These are phyloP conservation scores for Pseudorasbora parva DNA, from an alignment of 2,113 vertebrate species.

Conservation along the genomic window DNA sequence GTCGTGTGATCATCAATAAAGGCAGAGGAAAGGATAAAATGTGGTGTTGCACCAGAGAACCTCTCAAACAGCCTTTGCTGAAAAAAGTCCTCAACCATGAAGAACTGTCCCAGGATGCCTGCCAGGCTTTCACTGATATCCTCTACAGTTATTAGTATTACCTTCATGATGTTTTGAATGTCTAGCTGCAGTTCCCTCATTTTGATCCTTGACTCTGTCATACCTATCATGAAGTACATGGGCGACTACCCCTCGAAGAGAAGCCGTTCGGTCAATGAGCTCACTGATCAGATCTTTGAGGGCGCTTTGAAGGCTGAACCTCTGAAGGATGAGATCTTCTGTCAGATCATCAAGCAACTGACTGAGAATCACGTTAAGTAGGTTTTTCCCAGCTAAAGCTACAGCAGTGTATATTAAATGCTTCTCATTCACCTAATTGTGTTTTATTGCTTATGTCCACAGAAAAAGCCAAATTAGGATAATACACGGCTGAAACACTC, in stretches of 20 bases:
- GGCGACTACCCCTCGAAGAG: slow-evolving; percentile 97
- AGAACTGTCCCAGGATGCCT: slow-evolving; percentile 92
- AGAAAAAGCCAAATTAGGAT: background rate
- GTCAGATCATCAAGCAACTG: slow-evolving; percentile 96
- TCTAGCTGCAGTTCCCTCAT: background rate
- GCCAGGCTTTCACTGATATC: slow-evolving; percentile 96
- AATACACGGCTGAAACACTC: no score
- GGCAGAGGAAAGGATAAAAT: slow-evolving; percentile 91
- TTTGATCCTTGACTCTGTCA: slow-evolving; percentile 47
- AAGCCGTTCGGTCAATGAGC: slow-evolving; percentile 88
- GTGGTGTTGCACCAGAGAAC: slow-evolving; percentile 95
- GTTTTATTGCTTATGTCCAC: background rate
- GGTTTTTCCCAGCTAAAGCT: slow-evolving; percentile 31
- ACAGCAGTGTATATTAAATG: background rate
- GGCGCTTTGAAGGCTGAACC: slow-evolving; percentile 92
- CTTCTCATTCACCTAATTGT: background rate
- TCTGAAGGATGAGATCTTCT: slow-evolving; percentile 94
- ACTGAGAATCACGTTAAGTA: slow-evolving; percentile 96
- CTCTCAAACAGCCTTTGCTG: slow-evolving; percentile 91
- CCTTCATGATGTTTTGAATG: background rate
- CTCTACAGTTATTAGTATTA: slow-evolving; percentile 49
- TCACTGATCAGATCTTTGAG: slow-evolving; percentile 98
- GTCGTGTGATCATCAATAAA: slow-evolving; percentile 96
- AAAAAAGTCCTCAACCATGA: slow-evolving; percentile 92
- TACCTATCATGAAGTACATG: slow-evolving; percentile 98